Evolutionary conservation across 2,113 vertebrate species (phyloP).

Genomic region (Anarrhichthys ocellatus): DNA sequence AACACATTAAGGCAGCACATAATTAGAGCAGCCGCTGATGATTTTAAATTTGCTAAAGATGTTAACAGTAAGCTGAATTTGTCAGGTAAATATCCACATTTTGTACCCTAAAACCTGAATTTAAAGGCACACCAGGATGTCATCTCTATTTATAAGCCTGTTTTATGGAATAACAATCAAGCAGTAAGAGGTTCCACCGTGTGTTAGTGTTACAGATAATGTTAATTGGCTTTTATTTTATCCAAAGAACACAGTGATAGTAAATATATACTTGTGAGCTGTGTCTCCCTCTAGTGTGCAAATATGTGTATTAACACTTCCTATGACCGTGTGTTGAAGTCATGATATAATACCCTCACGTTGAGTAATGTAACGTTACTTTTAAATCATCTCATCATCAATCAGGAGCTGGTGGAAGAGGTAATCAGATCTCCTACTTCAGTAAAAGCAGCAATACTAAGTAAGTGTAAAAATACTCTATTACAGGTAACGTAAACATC

Average conservation of each 20-base stretch:
- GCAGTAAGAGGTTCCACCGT: background rate
- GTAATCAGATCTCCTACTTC: background rate
- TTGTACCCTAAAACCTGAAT: background rate
- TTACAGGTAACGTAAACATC: background rate
- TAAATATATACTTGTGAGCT: conserved; percentile 24
- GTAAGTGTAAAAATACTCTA: background rate
- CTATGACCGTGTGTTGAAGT: too few species aligned
- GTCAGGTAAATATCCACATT: background rate
- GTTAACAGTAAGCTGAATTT: background rate
- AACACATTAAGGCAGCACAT: conserved; percentile 5
- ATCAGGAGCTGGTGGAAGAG: background rate
- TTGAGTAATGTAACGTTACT: background rate
- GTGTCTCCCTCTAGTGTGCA: conserved; percentile 73
- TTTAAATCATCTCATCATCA: background rate
- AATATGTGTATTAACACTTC: background rate
- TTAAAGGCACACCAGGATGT: too few species aligned
- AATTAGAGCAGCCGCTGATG: background rate
- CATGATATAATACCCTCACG: background rate
- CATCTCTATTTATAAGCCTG: background rate
- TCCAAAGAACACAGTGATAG: background rate
- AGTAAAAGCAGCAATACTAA: background rate
- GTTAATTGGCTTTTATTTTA: background rate
- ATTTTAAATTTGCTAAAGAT: background rate
- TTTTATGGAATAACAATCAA: background rate
- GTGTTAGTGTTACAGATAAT: background rate